Percentiles rank a stretch among this genome's conserved stretches.
These are phyloP conservation scores for Orchesellides sinensis DNA, from an alignment of 2,888 invertebrate genomes.

Conservation along the genomic window DNA sequence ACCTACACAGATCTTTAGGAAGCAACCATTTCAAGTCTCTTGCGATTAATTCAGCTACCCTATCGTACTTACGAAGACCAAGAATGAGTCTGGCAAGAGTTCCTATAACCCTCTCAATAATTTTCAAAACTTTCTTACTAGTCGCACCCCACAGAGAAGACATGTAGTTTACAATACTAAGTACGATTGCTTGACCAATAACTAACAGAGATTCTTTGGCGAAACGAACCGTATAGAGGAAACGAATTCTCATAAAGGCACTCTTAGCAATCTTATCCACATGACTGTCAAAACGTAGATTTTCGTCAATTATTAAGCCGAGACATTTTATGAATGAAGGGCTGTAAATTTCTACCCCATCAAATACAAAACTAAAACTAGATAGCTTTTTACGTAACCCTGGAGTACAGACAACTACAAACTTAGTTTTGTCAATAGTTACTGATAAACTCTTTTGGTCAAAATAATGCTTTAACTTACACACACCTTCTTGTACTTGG, in stretches of 20 bases:
- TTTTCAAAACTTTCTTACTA: not conserved
- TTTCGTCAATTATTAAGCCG: not conserved
- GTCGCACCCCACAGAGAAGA: not conserved
- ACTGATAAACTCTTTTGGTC: not conserved
- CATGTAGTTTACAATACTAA: conserved; percentile 13
- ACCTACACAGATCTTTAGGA: not conserved
- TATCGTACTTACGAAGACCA: conserved; percentile 8
- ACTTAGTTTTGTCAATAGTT: conserved; percentile 31
- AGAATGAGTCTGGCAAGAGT: not conserved
- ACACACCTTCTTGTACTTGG: not conserved
- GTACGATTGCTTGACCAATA: not conserved
- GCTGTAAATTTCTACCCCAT: not conserved
- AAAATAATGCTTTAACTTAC: not conserved
- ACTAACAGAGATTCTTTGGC: not conserved
- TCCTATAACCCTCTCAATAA: conserved; percentile 13
- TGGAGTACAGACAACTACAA: not conserved
- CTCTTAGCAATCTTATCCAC: not conserved
- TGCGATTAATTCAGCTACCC: not conserved
- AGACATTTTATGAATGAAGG: conserved; percentile 2
- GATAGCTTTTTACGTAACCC: not conserved
- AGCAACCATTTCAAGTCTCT: conserved; percentile 5
- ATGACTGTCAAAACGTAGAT: not conserved
- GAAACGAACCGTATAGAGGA: not conserved
- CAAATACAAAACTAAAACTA: not conserved
- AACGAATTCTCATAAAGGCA: not conserved